These are phyloP conservation scores for Brevimyrus niger DNA, from an alignment of 2,113 vertebrate species.

Conservation along the genomic window DNA sequence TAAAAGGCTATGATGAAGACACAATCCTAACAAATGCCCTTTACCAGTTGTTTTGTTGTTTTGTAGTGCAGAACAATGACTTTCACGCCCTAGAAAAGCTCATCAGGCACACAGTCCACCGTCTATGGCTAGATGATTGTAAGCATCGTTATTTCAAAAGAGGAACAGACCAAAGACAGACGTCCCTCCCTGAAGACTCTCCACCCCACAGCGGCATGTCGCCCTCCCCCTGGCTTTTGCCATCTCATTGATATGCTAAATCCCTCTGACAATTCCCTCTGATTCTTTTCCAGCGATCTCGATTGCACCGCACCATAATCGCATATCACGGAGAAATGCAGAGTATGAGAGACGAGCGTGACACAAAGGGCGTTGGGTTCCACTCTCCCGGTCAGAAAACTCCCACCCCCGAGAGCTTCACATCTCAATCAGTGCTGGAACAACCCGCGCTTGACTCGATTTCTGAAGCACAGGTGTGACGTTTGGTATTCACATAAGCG, in stretches of 20 bases:
- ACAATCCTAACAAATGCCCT: neutral
- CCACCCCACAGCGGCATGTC: neutral
- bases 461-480: neutral
- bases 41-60: neutral
- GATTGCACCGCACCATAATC: neutral
- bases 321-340: neutral
- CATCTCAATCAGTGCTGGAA: neutral
- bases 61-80: neutral
- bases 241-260: conserved; percentile 20
- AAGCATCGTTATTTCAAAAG: neutral
- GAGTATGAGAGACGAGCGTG: neutral
- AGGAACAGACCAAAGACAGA: neutral
- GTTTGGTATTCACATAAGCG: neutral
- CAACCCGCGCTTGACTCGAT: neutral
- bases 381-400: neutral
- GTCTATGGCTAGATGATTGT: neutral
- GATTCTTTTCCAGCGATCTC: conserved; percentile 7
- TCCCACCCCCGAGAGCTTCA: neutral
- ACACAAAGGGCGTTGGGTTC: neutral
- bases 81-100: neutral
- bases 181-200: neutral
- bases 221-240: neutral
- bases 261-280: neutral
- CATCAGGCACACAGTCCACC: neutral
- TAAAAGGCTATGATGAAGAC: neutral